Percentiles rank a stretch among this genome's conserved stretches.
These are phyloP conservation scores for Corvus moneduloides DNA, from an alignment of 2,113 vertebrate species.

Conservation along the genomic window DNA sequence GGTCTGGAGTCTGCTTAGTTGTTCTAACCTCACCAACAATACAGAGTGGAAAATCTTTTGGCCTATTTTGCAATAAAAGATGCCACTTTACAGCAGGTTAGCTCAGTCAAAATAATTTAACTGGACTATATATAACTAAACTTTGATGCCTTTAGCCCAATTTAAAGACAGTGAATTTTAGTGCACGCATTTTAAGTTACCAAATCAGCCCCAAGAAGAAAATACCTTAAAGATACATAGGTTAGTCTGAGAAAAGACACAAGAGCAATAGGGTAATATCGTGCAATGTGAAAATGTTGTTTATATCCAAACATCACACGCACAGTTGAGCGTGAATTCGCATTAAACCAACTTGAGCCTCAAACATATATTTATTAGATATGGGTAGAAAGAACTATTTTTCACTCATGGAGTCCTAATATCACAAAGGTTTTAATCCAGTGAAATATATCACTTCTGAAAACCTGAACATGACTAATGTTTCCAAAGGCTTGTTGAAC, in stretches of 20 bases:
- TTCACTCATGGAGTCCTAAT: neutral
- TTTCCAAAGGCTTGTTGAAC: neutral
- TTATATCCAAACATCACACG: constrained; percentile 8
- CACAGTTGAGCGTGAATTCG: constrained; percentile 35
- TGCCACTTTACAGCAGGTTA: neutral
- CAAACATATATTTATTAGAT: constrained; percentile 19
- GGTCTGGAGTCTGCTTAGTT: neutral
- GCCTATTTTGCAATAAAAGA: neutral
- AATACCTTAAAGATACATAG: neutral
- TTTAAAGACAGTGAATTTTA: neutral
- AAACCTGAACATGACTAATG: neutral
- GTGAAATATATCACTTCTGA: neutral
- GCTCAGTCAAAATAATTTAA: neutral
- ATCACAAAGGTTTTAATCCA: neutral
- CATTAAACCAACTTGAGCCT: neutral
- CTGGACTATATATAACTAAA: neutral
- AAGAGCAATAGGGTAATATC: neutral
- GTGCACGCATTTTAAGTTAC: neutral
- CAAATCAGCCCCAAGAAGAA: neutral
- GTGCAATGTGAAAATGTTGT: constrained; percentile 5
- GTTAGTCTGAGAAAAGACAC: neutral
- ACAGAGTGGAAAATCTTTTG: neutral
- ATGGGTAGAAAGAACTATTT: constrained; percentile 1
- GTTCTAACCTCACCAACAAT: neutral
- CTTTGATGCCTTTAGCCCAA: neutral